Evolutionary conservation across 2,888 invertebrate species (phyloP), one percentile per base, ranked within the genome.

Genomic region (Harpalus rufipes): DNA sequence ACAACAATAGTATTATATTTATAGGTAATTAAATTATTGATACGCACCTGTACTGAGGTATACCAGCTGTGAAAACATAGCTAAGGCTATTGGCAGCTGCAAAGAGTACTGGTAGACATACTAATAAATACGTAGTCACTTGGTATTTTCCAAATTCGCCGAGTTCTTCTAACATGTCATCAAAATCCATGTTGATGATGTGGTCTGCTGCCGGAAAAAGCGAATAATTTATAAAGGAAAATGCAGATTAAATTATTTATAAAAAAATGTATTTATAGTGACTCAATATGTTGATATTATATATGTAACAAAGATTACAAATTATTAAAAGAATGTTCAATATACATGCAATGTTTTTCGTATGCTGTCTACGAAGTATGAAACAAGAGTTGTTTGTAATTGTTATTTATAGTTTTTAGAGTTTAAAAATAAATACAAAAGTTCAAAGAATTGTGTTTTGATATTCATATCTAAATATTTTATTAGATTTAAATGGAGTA

Each of bases 91-190:
- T 93, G 6, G 93, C 93, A 0, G 93, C 93, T 12, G 92, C 92
- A 89, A 94, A 93, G 85, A 94, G 89, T 12, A 94, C 93, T 0
- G 94, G 94, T 65, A 94, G 87, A 89, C 94, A 93, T 58, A 93
- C 91, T 63, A 94, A 90, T 39, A 92, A 87, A 88, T 93, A 94
- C 80, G 92, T 93, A 16, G 90, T 91, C 82, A 92, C 91, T 89
- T 94, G 94, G 87, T 92, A 94, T 59, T 90, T 90, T 6, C 94
- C 94, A 86, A 94, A 91, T 88, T 94, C 93, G 0, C 94, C 94
- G 51, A 94, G 91, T 88, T 94, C 92, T 81, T 92, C 92, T 63
- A 94, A 89, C 86, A 94, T 92, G 84, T 92, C 92, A 89, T 94
- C 94, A 88, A 94, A 93, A 90, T 94, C 93, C 92, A 94, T 93